Evolutionary conservation across 2,888 invertebrate species (phyloP), one percentile per base, ranked within the genome.

Genomic region (Pristionchus fissidentatus): DNA sequence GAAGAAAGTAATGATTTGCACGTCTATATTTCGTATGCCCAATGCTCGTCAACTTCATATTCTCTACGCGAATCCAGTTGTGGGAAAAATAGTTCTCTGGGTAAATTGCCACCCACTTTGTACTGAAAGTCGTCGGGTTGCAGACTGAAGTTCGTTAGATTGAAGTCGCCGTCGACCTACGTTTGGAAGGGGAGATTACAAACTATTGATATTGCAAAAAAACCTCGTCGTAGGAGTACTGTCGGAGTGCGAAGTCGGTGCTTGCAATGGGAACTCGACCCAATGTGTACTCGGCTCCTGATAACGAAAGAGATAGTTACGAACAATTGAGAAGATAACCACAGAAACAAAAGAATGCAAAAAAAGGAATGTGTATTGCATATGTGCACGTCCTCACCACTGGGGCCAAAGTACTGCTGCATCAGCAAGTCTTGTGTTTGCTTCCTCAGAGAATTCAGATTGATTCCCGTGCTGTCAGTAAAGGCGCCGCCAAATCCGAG

Each of bases 401-500:
- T 57, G 13, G 73, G 57, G 8, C 70, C 55, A 49, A 84, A 84
- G 35, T 84, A 84, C n/a, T 81, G 82, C 29, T 62, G 43, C 52
- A 84, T 73, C 26, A 84, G 43, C 60, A 57, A 38, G 15, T 82
- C 90, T 90, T 94, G 94, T 0, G 94, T 90, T 1, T 88, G 91
- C 52, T 93, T 91, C 0, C 95, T 94, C 10, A 96, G 93, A 10
- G 55, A 38, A 8, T 55, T 55, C 89, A 96, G 95, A 46, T 75
- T 75, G 46, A 75, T 49, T 0, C 95, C 95, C 4, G 94, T 93
- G n/a, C 94, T 92, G 91, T 94, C 94, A 1, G 96, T 96, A 84
- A 96, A 95, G 0, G 96, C 95, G 0, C 96, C 96, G 0, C 97
- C 97, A 92, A 96, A 97, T 0, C 97, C 97, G n/a, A 82, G 26